Evolutionary conservation across 2,113 vertebrate species (phyloP), one percentile per base, ranked within the genome.

Genomic region (Balaenoptera acutorostrata): DNA sequence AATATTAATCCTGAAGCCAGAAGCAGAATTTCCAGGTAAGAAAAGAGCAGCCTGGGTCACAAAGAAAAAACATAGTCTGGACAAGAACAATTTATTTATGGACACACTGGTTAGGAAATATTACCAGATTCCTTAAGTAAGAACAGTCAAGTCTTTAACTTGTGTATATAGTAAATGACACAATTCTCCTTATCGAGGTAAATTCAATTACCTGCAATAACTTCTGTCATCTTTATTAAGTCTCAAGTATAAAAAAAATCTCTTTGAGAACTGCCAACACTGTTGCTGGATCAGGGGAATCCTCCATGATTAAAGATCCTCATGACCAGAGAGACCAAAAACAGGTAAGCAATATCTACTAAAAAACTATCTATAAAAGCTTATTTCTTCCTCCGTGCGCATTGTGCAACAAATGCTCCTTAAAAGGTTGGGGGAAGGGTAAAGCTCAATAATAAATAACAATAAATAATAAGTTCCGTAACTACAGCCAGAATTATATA

Each of bases 191-290:
- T 86, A 59, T 13, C 3, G 12, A 89, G 44, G 46, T 81, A 3
- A 44, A 78, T 68, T 92, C 61, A 86, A 27, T 95, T 52, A 89
- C 4, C 55, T 33, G 74, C 33, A 49, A 44, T 89, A 84, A 93
- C n/a, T 80, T 84, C 88, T 64, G 25, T 86, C 44, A 95, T 77
- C 61, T 93, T 93, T 82, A 89, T 82, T 78, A 95, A 87, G 49
- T 88, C 29, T 89, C 69, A 68, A 80, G 29, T 93, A 71, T 92
- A 74, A 85, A 93, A 74, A 36, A 81, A 68, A 78, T 5, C 7
- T 6, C 39, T 78, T 83, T 4, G 17, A 78, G 29, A 97, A 91
- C 12, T 83, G 10, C 41, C 41, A 93, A 71, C 36, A 78, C 59
- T 36, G 55, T 29, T 95, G 63, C 46, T 46, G 31, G n/a, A 74